Evolutionary conservation across 2,113 vertebrate genomes (phyloP), one percentile per base, ranked within the genome.

Genomic region (Oncorhynchus tshawytscha): DNA sequence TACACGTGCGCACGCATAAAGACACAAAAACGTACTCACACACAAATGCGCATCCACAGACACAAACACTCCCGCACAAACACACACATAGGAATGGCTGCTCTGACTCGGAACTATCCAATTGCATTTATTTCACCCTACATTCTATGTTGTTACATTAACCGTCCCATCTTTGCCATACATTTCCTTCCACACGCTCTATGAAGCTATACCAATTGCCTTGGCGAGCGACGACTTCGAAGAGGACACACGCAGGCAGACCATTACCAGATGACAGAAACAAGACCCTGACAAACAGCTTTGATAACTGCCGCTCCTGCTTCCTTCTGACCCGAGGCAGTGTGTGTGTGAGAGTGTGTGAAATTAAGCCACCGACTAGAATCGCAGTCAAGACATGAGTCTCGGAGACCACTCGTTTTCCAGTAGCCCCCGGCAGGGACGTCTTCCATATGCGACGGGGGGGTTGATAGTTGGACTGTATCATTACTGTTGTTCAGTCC

Each of bases 331-430:
- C 72, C 74, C 72, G 60, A 70, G 72, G 78, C 78, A 34, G 34
- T 6, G 24, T 49, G 18, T 68, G 73, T 75, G 67, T 72, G 81
- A 70, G 68, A 45, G 70, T n/a, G 85, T 78, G 82, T 87, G 72
- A 85, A 87, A 84, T 84, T 75, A 86, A 79, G 67, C 81, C 39
- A 77, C 22, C 29, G 64, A 74, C 73, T 18, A 27, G 13, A 68
- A n/a, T 12, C 18, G 74, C 79, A 75, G 45, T 73, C 25, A 1
- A 1, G 73, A 84, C 27, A 80, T 31, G 39, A 48, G 68, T 31
- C 54, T 67, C 9, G 25, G 78, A 70, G 70, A 78, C 82, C 78
- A 12, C 16, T 2, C 78, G 86, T 83, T 60, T 79, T 11, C 5
- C 29, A 67, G n/a, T 59, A 24, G 71, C 31, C 75, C 20, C 31